phyloP scores from a whole-genome alignment of 2,888 invertebrate genomes.

The Perdita meconis region DNA sequence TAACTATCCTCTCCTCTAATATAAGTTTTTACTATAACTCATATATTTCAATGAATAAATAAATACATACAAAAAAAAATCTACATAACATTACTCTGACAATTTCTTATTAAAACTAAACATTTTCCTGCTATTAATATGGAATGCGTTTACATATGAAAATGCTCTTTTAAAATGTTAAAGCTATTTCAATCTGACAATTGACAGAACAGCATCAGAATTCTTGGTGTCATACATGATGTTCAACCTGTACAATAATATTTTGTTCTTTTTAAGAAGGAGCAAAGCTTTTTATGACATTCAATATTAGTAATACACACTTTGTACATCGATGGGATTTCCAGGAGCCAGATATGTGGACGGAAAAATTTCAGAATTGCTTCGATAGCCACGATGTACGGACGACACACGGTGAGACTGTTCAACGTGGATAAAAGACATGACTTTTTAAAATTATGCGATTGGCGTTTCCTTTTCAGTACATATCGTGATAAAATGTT shows the following conservation, averaged over 20 bases:
- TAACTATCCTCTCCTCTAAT: slow-evolving; percentile 37
- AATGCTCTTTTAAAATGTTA: slow-evolving; percentile 30
- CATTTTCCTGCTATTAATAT: slow-evolving; percentile 24
- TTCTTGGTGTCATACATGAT: slow-evolving; percentile 21
- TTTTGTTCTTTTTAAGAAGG: slow-evolving; percentile 35
- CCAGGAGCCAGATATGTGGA: slow-evolving; percentile 59
- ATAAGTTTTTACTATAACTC: slow-evolving; percentile 18
- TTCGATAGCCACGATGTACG: slow-evolving; percentile 32
- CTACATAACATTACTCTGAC: slow-evolving; percentile 23
- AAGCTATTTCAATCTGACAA: slow-evolving; percentile 46
- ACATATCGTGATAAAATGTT: slow-evolving; percentile 44
- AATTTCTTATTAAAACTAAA: slow-evolving; percentile 32
- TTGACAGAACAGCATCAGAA: slow-evolving; percentile 36
- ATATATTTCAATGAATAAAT: slow-evolving; percentile 38
- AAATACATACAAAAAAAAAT: slow-evolving; percentile 44
- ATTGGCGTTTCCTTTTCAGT: slow-evolving; percentile 21
- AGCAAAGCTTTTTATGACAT: slow-evolving; percentile 29
- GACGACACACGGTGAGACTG: slow-evolving; percentile 21
- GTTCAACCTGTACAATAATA: slow-evolving; percentile 50
- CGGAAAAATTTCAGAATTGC: slow-evolving; percentile 63
- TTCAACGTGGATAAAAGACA: slow-evolving; percentile 1
- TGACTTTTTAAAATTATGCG: slow-evolving; percentile 13
- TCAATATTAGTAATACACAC: slow-evolving; percentile 39
- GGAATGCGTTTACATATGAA: slow-evolving; percentile 43
- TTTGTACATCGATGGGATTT: slow-evolving; percentile 56